These are phyloP conservation scores for Euclidia mi DNA, from an alignment of 2,888 invertebrate species.

Conservation along the genomic window DNA sequence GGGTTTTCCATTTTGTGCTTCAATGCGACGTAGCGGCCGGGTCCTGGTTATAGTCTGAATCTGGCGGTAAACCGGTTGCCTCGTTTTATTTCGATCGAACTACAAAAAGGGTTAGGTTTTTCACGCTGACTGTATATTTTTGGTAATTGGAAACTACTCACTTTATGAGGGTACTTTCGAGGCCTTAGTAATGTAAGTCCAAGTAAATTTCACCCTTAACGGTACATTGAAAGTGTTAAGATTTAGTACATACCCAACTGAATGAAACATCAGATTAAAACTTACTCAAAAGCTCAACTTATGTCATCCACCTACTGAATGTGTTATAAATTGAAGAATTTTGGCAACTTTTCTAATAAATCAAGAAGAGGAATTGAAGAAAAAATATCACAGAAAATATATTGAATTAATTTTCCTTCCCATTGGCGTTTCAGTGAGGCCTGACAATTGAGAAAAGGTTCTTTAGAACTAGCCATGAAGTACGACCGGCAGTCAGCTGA, in stretches of 20 bases:
- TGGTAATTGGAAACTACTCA: conserved; percentile 62
- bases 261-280: neutral
- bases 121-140: conserved; percentile 60
- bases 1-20: conserved; percentile 85
- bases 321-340: too few species aligned
- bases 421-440: neutral
- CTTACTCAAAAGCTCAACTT: too few species aligned
- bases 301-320: too few species aligned
- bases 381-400: conserved; percentile 4
- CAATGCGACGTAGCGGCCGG: conserved; percentile 75
- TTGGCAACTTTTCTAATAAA: too few species aligned
- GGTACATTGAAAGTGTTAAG: conserved; percentile 37
- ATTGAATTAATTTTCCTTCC: conserved; percentile 1
- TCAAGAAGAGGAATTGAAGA: neutral
- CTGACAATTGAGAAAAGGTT: neutral
- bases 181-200: conserved; percentile 35
- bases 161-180: conserved; percentile 50
- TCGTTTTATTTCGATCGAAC: conserved; percentile 78
- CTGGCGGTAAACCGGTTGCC: conserved; percentile 72
- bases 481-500: conserved; percentile 4
- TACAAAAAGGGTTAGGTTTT: conserved; percentile 64
- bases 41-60: conserved; percentile 73
- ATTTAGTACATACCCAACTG: conserved; percentile 3
- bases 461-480: conserved; percentile 16
- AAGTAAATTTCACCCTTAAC: conserved; percentile 36